Evolutionary conservation across 2,797 vertebrate genomes (phyloP).

Genomic region (Sylvia borin): DNA sequence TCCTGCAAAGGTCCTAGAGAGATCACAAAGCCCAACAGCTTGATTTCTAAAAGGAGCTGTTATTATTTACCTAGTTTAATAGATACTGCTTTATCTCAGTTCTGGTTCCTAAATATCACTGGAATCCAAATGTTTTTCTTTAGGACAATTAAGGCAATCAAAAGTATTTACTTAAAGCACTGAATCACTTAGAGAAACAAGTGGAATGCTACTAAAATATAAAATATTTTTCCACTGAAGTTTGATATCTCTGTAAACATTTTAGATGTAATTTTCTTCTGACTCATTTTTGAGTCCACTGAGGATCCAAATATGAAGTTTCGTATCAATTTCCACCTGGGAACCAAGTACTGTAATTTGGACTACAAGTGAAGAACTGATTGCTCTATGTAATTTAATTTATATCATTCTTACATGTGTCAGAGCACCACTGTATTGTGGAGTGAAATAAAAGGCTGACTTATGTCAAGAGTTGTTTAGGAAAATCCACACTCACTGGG

Average conservation of each 20-base stretch:
- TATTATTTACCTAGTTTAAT: background rate
- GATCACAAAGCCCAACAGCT: background rate
- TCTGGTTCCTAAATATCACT: background rate
- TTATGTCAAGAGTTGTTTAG: background rate
- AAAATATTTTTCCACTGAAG: background rate
- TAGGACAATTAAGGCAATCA: constrained; percentile 11
- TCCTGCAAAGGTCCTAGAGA: background rate
- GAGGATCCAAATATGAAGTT: background rate
- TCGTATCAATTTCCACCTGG: background rate
- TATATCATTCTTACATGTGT: background rate
- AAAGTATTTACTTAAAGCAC: constrained; percentile 28
- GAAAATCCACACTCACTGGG: background rate
- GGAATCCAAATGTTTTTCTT: constrained; percentile 26
- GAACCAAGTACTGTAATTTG: background rate
- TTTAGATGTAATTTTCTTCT: constrained; percentile 11
- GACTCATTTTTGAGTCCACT: background rate
- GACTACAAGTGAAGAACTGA: background rate
- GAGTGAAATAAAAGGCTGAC: background rate
- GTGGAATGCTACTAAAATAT: background rate
- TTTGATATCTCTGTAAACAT: background rate
- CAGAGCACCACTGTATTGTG: background rate
- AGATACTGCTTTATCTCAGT: background rate
- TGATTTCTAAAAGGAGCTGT: background rate
- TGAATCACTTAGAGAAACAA: constrained; percentile 5
- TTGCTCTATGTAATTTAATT: background rate